phyloP scores from a whole-genome alignment of 2,113 vertebrate genomes.

The Anolis carolinensis region DNA sequence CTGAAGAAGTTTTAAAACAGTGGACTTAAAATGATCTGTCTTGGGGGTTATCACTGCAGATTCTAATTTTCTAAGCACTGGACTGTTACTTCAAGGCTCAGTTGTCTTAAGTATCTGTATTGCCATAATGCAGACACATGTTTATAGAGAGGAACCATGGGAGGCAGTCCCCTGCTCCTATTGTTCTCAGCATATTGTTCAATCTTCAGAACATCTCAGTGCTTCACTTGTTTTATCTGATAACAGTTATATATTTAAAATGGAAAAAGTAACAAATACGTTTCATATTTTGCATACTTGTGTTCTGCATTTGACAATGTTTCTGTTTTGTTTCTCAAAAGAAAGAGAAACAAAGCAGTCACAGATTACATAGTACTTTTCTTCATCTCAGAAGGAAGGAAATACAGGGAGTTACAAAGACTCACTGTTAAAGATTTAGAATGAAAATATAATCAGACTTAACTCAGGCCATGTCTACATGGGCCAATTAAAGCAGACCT shows the following conservation, averaged over 20 bases:
- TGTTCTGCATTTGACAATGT: constrained; percentile 1
- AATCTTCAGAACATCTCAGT: not conserved
- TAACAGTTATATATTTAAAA: constrained; percentile 53
- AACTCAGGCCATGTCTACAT: too few species aligned
- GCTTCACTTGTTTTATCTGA: constrained; percentile 21
- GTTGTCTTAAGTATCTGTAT: not conserved
- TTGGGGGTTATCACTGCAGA: not conserved
- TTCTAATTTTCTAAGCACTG: not conserved
- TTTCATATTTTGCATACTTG: not conserved
- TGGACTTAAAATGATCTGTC: not conserved
- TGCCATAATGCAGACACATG: not conserved
- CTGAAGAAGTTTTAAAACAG: not conserved
- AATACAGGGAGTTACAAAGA: constrained; percentile 41
- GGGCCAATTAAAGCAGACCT: too few species aligned
- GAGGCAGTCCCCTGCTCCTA: not conserved
- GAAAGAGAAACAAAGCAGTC: not conserved
- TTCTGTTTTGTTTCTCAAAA: constrained; percentile 27
- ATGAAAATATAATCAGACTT: not conserved
- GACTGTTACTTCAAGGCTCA: not conserved
- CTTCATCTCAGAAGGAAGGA: constrained; percentile 22
- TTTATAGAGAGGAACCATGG: not conserved
- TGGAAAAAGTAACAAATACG: constrained; percentile 33
- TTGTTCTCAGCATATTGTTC: constrained; percentile 41
- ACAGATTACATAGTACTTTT: not conserved
- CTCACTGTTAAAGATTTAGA: constrained; percentile 27